phyloP scores from a whole-genome alignment of 2,797 vertebrate species.

The Hoplostethus atlanticus region DNA sequence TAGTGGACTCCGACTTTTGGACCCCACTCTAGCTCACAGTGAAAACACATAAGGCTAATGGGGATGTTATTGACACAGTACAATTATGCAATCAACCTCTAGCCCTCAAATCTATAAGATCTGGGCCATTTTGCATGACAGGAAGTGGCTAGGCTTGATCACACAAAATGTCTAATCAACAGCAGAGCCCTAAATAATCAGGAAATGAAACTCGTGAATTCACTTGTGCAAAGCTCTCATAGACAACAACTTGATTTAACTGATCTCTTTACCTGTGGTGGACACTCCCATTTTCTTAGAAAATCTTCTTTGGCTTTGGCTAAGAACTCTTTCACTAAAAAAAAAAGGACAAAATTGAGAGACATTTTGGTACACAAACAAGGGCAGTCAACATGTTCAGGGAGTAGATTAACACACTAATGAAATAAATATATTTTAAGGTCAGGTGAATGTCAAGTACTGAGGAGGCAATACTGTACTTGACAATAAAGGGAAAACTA shows the following conservation, averaged over 20 bases:
- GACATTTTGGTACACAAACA: constrained; percentile 19
- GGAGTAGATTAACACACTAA: constrained; percentile 18
- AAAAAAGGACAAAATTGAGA: constrained; percentile 40
- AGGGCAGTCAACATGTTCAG: constrained; percentile 46
- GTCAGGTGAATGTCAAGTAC: constrained; percentile 74
- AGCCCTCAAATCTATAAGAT: constrained; percentile 13
- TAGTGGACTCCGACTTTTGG: no score
- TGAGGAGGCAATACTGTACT: constrained; percentile 56
- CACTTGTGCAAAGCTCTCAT: background rate
- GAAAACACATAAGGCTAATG: constrained; percentile 8
- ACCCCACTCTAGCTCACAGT: background rate
- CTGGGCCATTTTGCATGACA: constrained; percentile 4
- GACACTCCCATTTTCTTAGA: constrained; percentile 98
- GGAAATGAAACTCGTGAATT: constrained; percentile 3
- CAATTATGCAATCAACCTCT: constrained; percentile 20
- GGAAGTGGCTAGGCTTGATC: constrained; percentile 18
- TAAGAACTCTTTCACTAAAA: constrained; percentile 98
- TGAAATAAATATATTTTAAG: constrained; percentile 59
- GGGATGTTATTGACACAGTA: constrained; percentile 2
- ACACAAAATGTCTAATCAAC: constrained; percentile 6
- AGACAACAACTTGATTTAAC: background rate
- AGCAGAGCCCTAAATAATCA: background rate
- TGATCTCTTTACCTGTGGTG: constrained; percentile 88
- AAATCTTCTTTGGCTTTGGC: constrained; percentile 99
- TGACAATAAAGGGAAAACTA: constrained; percentile 49